Evolutionary conservation across 2,113 vertebrate genomes (phyloP).

Genomic region (Mormyrus iriodes): DNA sequence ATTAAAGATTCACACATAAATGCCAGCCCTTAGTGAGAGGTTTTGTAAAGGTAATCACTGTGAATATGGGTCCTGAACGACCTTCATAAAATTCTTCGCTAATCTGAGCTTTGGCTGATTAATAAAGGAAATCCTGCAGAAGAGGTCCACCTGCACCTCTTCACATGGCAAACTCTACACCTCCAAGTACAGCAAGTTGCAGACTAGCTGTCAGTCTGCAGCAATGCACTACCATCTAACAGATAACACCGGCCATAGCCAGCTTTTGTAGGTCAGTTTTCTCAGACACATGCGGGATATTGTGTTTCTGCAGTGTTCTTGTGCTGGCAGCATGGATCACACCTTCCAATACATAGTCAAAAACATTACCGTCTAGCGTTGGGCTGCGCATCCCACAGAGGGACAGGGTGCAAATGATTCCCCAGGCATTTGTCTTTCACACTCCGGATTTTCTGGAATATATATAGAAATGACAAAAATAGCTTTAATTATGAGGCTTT

Average conservation of each 20-base stretch:
- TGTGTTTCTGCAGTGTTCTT: background rate
- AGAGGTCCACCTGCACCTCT: background rate
- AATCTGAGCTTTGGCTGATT: background rate
- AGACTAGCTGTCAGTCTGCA: background rate
- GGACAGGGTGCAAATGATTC: background rate
- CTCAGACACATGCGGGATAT: background rate
- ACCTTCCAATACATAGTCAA: background rate
- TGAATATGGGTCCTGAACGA: background rate
- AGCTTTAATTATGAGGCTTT: constrained; percentile 10
- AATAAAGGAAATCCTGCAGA: background rate
- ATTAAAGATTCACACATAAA: background rate
- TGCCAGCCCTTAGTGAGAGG: background rate
- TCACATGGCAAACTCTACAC: background rate
- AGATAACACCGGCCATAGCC: no score
- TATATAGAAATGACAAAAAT: background rate
- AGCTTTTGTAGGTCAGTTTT: background rate
- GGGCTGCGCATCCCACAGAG: background rate
- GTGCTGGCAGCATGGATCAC: background rate
- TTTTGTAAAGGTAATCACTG: background rate
- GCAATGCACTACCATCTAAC: background rate
- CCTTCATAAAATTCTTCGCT: background rate
- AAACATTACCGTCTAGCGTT: background rate
- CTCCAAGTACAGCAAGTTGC: background rate
- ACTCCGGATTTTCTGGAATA: background rate
- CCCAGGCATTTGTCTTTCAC: background rate